Conservation (phyloP, 1,140 invertebrate species). For the Drosophila sp. region DNA sequence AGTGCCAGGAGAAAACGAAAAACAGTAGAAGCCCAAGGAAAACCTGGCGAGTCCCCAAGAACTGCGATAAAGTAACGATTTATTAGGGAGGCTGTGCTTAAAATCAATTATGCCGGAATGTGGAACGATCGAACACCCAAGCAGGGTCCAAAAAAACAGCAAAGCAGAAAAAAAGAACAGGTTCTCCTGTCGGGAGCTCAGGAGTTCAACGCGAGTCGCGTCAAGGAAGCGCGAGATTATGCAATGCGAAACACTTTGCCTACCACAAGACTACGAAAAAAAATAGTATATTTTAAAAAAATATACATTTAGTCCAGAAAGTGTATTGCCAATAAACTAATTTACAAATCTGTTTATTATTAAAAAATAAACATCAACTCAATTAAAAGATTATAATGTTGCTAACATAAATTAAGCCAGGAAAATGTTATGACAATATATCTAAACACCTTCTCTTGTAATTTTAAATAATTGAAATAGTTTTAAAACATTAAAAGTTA, state of each 20-base stretch:
- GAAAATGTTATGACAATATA: too few relatives aligned
- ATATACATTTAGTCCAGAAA: background rate
- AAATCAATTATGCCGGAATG: constrained; percentile 85
- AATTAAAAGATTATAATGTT: too few relatives aligned
- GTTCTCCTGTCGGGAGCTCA: constrained; percentile 11
- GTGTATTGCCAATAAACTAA: too few relatives aligned
- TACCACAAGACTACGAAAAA: constrained; percentile 21
- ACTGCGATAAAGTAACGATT: constrained; percentile 83
- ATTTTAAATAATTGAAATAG: too few relatives aligned
- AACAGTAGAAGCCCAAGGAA: constrained; percentile 26
- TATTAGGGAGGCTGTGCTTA: constrained; percentile 83
- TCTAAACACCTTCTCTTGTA: too few relatives aligned
- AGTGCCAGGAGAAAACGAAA: constrained; percentile 19
- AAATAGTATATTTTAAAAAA: background rate
- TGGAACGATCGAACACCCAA: constrained; percentile 83
- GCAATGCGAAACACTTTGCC: constrained; percentile 78
- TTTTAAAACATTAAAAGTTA: too few relatives aligned
- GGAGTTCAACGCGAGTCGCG: constrained; percentile 10
- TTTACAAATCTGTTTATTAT: too few relatives aligned
- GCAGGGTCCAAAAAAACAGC: constrained; percentile 53
- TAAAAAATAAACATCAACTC: too few relatives aligned
- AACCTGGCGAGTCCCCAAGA: constrained; percentile 38
- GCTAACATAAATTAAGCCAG: too few relatives aligned
- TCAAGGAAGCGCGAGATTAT: constrained; percentile 70
- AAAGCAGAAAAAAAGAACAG: constrained; percentile 13